These are phyloP conservation scores for Gallinago solitaria DNA, from an alignment of 2,797 vertebrate genomes.

Conservation along the genomic window DNA sequence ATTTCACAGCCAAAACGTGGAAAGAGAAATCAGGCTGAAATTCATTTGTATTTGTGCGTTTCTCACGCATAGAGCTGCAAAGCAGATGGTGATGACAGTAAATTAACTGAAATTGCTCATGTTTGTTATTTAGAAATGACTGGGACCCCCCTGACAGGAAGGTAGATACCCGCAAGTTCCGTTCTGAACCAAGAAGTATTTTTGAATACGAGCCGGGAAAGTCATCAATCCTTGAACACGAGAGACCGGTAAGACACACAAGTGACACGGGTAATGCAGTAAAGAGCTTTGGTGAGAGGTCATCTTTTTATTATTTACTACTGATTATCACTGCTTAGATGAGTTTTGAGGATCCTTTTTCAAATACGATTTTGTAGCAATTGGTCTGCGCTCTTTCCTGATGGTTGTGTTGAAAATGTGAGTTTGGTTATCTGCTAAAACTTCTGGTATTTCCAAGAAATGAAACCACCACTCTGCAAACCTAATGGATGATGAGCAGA, in stretches of 20 bases:
- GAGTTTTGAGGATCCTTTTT: not conserved
- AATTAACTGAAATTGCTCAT: not conserved
- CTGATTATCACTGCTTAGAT: not conserved
- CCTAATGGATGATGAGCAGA: not conserved
- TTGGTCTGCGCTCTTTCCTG: not conserved
- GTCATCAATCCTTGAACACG: constrained; percentile 95
- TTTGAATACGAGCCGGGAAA: constrained; percentile 99
- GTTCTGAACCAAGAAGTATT: constrained; percentile 97
- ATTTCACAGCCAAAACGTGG: not conserved
- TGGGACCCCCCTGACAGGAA: constrained; percentile 98
- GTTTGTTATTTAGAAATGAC: constrained; percentile 83
- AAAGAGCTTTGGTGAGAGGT: not conserved
- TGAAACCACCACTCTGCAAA: not conserved
- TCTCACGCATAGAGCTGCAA: not conserved
- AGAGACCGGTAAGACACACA: constrained; percentile 89
- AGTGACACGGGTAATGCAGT: not conserved
- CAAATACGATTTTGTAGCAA: not conserved
- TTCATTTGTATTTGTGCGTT: not conserved
- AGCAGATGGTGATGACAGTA: not conserved
- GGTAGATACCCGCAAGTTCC: constrained; percentile 95
- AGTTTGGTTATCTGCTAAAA: not conserved
- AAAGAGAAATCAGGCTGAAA: not conserved
- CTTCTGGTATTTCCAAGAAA: not conserved
- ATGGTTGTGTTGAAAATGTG: not conserved
- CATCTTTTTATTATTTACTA: not conserved